phyloP scores from a whole-genome alignment of 2,113 vertebrate species.

The Miniopterus natalensis region DNA sequence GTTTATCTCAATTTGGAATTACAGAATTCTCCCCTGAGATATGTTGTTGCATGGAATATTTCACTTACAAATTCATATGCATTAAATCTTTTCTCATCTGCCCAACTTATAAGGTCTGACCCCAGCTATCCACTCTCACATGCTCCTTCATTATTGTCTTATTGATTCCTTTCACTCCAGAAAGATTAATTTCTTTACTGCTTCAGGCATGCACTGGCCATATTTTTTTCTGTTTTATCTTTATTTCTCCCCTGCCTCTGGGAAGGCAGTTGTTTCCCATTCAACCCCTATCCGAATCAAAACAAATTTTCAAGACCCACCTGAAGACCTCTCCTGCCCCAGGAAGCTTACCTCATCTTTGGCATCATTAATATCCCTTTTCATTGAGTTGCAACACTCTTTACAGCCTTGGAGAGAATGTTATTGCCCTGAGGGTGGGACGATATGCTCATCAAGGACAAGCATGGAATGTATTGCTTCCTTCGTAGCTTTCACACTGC shows the following conservation, averaged over 20 bases:
- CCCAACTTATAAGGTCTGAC: background rate
- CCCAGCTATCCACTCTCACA: background rate
- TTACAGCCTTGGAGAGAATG: background rate
- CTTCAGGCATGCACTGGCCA: background rate
- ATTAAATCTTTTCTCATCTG: background rate
- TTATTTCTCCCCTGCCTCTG: background rate
- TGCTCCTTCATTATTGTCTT: background rate
- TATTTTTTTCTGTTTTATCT: background rate
- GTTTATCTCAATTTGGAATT: conserved; percentile 93
- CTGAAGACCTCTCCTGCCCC: background rate
- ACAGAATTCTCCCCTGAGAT: conserved; percentile 94
- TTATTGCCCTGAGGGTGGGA: background rate
- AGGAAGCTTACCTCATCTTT: background rate
- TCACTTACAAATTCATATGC: background rate
- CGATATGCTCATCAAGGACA: conserved; percentile 59
- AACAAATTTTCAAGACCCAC: background rate
- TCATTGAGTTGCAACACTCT: background rate
- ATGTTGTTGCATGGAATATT: conserved; percentile 61
- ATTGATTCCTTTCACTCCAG: background rate
- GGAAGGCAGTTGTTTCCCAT: background rate
- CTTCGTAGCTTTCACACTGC: conserved; percentile 31
- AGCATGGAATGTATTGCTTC: conserved; percentile 47
- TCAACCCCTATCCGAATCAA: background rate
- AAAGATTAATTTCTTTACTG: background rate
- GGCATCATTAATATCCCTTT: background rate